Evolutionary conservation across 2,113 vertebrate genomes (phyloP).

Genomic region (Platichthys stellatus): DNA sequence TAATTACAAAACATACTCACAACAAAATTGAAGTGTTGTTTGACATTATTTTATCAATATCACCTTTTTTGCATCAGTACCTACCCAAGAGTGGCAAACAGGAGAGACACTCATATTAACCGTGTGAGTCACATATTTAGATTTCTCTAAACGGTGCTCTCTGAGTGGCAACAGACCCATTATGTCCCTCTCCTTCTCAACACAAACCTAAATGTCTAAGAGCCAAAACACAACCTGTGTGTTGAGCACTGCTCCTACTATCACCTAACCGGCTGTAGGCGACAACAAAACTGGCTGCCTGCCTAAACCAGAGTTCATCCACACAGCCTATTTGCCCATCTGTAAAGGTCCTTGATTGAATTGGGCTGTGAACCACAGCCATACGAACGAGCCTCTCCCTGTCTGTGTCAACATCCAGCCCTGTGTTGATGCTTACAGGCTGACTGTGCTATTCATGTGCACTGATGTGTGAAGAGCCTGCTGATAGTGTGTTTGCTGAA

Average conservation of each 20-base stretch:
- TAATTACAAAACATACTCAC: conserved; percentile 4
- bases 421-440: conserved; percentile 77
- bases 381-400: conserved; percentile 64
- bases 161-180: not conserved
- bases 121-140: not conserved
- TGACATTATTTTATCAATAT: conserved; percentile 3
- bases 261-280: conserved; percentile 26
- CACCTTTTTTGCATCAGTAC: not conserved
- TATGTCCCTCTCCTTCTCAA: conserved; percentile 18
- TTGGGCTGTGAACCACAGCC: conserved; percentile 61
- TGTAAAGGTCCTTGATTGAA: conserved; percentile 77
- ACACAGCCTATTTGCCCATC: conserved; percentile 61
- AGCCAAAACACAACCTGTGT: conserved; percentile 41
- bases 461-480: conserved; percentile 81
- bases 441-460: conserved; percentile 82
- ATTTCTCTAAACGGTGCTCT: not conserved
- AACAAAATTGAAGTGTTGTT: not conserved
- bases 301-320: conserved; percentile 33
- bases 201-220: conserved; percentile 12
- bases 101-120: too few relatives aligned
- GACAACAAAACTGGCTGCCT: conserved; percentile 36
- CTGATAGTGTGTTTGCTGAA: conserved; percentile 83
- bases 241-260: conserved; percentile 16
- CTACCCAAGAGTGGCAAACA: not conserved
- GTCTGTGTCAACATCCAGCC: conserved; percentile 79